A percentile compares a stretch with the other conserved stretches of the same genome.
Conservation (phyloP, 2,113 vertebrate species). For the Chionis minor region DNA sequence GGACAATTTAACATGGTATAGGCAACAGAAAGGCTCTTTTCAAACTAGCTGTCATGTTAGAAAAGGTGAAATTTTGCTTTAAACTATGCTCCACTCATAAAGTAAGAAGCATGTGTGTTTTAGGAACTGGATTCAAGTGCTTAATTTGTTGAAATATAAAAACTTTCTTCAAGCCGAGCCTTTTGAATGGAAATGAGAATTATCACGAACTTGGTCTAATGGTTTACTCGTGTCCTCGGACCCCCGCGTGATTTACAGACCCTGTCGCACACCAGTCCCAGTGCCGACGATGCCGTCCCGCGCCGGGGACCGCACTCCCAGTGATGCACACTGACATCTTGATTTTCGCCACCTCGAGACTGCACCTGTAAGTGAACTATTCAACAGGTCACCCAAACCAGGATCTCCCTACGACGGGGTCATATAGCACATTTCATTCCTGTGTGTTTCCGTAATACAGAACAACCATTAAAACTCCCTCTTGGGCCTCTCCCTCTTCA, state of each 20-base stretch:
- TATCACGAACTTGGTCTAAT: too few species aligned
- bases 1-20: neutral
- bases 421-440: fast-evolving
- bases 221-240: neutral
- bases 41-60: neutral
- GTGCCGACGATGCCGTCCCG: neutral
- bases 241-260: neutral
- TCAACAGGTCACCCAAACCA: neutral
- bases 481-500: neutral
- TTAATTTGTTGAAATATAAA: neutral
- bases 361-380: neutral
- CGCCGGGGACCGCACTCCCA: neutral
- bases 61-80: neutral
- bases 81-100: neutral
- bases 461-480: neutral
- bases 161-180: neutral
- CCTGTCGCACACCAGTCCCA: neutral
- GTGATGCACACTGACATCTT: neutral
- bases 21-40: neutral
- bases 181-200: neutral
- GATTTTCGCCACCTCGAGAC: neutral
- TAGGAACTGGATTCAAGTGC: neutral
- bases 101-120: neutral
- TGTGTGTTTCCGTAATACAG: fast-evolving
- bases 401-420: neutral